These are phyloP conservation scores for Megalurothrips usitatus DNA, from an alignment of 2,888 invertebrate species.

Conservation along the genomic window DNA sequence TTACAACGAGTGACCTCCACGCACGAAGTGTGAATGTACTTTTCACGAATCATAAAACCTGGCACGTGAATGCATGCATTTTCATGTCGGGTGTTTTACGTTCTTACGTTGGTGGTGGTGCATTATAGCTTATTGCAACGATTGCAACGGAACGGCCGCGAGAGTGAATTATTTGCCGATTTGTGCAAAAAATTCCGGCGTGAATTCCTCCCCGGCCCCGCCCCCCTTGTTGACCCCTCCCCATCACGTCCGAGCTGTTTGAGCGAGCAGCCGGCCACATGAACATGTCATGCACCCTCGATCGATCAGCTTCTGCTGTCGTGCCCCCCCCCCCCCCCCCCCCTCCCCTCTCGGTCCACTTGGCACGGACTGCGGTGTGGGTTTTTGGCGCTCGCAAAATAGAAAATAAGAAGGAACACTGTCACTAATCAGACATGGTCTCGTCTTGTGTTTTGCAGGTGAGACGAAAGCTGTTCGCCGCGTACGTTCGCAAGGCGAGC, in stretches of 20 bases:
- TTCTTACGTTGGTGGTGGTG: no score
- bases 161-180: no score
- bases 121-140: no score
- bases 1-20: no score
- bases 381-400: no score
- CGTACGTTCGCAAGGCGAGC: not conserved
- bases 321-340: not conserved
- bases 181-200: no score
- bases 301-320: conserved; percentile 13
- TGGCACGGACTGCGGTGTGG: not conserved
- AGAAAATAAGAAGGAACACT: not conserved
- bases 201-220: not conserved
- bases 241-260: not conserved
- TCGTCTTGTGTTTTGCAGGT: not conserved
- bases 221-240: not conserved
- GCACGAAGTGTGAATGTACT: no score
- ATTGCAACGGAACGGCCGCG: no score
- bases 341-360: not conserved
- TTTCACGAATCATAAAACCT: no score
- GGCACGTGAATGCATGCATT: no score
- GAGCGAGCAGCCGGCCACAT: not conserved
- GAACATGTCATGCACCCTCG: conserved; percentile 13
- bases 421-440: not conserved
- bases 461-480: not conserved
- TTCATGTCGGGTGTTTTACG: no score